Percentiles rank a stretch among this genome's conserved stretches.
These are phyloP conservation scores for Incurvaria masculella DNA, from an alignment of 2,888 invertebrate genomes.

Conservation along the genomic window DNA sequence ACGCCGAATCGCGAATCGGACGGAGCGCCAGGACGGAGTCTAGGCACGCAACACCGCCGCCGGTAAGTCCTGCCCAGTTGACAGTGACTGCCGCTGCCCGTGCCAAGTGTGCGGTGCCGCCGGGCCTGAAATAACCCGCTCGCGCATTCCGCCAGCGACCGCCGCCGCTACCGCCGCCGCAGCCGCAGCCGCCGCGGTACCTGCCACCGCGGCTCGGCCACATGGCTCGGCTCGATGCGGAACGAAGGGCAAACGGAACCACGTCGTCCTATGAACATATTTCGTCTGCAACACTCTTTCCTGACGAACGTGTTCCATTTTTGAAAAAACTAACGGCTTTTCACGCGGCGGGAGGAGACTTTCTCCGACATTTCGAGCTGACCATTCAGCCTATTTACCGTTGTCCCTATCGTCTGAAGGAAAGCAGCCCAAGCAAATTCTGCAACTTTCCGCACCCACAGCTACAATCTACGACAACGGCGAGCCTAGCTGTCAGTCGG, in stretches of 20 bases:
- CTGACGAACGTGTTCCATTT: background rate
- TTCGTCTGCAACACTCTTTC: background rate
- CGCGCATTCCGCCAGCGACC: conserved; percentile 13
- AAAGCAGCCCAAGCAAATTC: background rate
- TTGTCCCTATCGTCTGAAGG: background rate
- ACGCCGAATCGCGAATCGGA: too few relatives aligned
- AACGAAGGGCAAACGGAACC: background rate
- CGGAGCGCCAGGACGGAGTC: too few relatives aligned
- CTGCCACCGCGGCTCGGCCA: conserved; percentile 5
- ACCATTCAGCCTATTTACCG: background rate
- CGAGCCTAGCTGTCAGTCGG: too few relatives aligned
- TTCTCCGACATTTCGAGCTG: too few relatives aligned
- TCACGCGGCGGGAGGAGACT: too few relatives aligned
- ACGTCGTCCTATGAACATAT: background rate
- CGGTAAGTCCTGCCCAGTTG: too few relatives aligned
- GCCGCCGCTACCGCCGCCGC: conserved; percentile 10
- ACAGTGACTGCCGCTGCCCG: background rate
- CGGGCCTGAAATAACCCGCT: conserved; percentile 1
- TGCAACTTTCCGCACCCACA: background rate
- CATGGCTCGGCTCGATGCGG: background rate
- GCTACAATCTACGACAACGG: too few relatives aligned
- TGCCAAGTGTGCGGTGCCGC: background rate
- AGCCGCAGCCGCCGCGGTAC: conserved; percentile 5
- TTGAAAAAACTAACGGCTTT: too few relatives aligned
- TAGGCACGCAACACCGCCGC: too few relatives aligned